Evolutionary conservation across 2,888 invertebrate genomes (phyloP).

Genomic region (Lysandra coridon): DNA sequence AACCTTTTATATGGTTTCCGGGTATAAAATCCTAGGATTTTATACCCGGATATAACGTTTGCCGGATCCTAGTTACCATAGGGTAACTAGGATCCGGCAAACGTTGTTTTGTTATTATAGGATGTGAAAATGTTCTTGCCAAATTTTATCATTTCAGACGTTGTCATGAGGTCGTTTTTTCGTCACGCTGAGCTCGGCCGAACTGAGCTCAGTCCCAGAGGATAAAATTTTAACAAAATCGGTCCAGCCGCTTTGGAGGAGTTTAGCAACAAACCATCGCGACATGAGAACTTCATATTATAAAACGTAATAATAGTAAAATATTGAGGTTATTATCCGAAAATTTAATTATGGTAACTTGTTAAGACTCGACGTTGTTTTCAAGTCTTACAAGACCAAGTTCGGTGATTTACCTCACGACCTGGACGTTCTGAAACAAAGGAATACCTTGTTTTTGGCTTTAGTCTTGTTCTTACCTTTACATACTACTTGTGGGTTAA

Average conservation of each 20-base stretch:
- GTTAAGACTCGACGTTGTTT: not conserved
- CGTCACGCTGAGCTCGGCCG: no score
- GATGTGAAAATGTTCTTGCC: no score
- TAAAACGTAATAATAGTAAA: not conserved
- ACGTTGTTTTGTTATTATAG: no score
- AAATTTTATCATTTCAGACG: no score
- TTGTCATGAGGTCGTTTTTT: no score
- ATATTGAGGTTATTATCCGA: not conserved
- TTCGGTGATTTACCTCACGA: conserved; percentile 2
- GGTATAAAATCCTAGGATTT: not conserved
- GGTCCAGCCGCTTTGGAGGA: not conserved
- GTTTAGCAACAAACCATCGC: not conserved
- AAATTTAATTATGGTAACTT: conserved; percentile 3
- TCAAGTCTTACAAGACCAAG: not conserved
- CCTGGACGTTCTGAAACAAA: not conserved
- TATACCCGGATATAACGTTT: no score
- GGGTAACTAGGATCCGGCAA: no score
- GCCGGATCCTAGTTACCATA: no score
- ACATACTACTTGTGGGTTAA: not conserved
- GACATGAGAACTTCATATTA: no score
- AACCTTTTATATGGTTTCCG: not conserved
- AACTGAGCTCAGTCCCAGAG: not conserved
- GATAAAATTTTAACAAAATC: not conserved
- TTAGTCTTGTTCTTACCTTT: not conserved
- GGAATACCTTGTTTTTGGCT: not conserved